phyloP scores from a whole-genome alignment of 1,140 invertebrate genomes.

The Leguminivora glycinivorella region DNA sequence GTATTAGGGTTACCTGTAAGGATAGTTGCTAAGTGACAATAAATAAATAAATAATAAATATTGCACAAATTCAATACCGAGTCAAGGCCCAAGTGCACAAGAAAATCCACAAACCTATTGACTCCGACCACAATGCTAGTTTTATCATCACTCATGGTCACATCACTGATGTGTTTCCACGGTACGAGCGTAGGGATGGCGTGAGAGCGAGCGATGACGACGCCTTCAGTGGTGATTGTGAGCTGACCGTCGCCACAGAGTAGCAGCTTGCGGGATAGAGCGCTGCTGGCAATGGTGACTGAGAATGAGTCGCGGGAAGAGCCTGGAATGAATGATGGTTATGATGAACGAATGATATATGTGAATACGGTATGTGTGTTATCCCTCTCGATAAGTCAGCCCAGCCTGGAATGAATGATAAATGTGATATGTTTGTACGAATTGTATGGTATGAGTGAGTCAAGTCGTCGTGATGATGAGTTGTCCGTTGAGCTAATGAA shows the following conservation, averaged over 20 bases:
- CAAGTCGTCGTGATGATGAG: too few species aligned
- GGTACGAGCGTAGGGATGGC: slow-evolving; percentile 44
- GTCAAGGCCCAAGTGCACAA: not conserved
- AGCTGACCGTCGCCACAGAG: slow-evolving; percentile 50
- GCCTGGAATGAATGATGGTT: slow-evolving; percentile 64
- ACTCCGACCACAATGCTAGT: slow-evolving; percentile 52
- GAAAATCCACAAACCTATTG: slow-evolving; percentile 58
- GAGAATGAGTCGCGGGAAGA: slow-evolving; percentile 62
- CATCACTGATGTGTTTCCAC: slow-evolving; percentile 56
- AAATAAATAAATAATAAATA: not conserved
- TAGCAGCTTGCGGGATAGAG: slow-evolving; percentile 57
- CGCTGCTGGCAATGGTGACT: slow-evolving; percentile 56
- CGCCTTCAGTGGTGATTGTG: slow-evolving; percentile 49
- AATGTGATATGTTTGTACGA: too few species aligned
- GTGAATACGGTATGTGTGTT: too few species aligned
- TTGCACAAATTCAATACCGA: not conserved
- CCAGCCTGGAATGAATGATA: too few species aligned
- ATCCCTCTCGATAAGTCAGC: too few species aligned
- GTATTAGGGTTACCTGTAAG: too few species aligned
- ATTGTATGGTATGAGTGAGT: too few species aligned
- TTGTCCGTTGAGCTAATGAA: too few species aligned
- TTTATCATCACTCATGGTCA: slow-evolving; percentile 45
- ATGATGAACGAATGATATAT: too few species aligned
- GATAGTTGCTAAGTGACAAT: too few species aligned
- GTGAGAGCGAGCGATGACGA: slow-evolving; percentile 48